These are phyloP conservation scores for Drosophila limbata DNA, from an alignment of 2,888 invertebrate species.

Conservation along the genomic window DNA sequence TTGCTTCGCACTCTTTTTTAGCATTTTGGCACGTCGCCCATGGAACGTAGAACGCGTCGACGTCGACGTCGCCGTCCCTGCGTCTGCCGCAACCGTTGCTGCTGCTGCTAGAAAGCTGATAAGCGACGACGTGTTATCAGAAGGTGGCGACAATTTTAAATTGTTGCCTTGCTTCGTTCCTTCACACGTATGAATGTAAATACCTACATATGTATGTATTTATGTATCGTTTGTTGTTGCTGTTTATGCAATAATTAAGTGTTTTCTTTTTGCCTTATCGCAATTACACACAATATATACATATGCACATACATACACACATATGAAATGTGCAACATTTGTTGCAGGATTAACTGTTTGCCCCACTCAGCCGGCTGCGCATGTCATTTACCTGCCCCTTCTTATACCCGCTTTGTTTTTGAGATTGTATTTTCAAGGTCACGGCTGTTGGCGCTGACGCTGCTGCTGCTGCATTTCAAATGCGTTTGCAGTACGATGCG, in stretches of 20 bases:
- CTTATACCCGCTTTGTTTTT: slow-evolving; percentile 1
- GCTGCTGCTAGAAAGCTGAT: slow-evolving; percentile 37
- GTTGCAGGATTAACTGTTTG: slow-evolving; percentile 19
- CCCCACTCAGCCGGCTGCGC: slow-evolving; percentile 49
- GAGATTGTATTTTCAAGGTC: slow-evolving; percentile 60
- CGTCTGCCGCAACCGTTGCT: slow-evolving; percentile 41
- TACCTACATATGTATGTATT: background rate
- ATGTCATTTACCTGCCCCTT: slow-evolving; percentile 24
- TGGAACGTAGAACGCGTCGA: slow-evolving; percentile 20
- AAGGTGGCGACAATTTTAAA: slow-evolving; percentile 50
- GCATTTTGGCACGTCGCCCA: slow-evolving; percentile 53
- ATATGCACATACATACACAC: background rate
- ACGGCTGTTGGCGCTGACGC: slow-evolving; percentile 36
- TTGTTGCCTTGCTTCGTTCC: slow-evolving; percentile 20
- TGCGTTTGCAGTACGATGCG: slow-evolving; percentile 31
- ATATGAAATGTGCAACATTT: slow-evolving; percentile 20
- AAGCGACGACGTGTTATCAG: slow-evolving; percentile 52
- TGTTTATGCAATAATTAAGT: slow-evolving; percentile 59
- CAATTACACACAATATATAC: slow-evolving; percentile 18
- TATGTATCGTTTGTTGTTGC: slow-evolving; percentile 10
- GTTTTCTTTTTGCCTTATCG: slow-evolving; percentile 48
- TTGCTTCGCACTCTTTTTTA: slow-evolving; percentile 26
- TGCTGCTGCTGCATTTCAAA: slow-evolving; percentile 38
- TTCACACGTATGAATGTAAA: background rate
- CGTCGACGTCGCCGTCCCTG: slow-evolving; percentile 45